phyloP scores from a whole-genome alignment of 2,113 vertebrate species.

The Daboia siamensis region DNA sequence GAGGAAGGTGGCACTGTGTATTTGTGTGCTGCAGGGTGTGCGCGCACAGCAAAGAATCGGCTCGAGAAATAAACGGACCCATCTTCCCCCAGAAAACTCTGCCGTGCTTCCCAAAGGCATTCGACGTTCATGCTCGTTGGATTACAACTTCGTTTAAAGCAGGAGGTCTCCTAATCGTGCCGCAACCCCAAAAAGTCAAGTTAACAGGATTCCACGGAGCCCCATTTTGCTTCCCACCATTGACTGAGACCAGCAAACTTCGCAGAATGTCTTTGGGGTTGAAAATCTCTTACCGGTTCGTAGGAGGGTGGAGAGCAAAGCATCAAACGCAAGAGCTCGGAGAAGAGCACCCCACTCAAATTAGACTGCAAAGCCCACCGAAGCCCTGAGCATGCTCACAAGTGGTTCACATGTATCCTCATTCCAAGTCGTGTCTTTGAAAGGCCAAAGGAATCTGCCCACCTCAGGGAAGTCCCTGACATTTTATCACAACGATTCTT shows the following conservation, averaged over 20 bases:
- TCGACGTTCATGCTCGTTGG: background rate
- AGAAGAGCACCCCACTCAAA: background rate
- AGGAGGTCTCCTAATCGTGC: background rate
- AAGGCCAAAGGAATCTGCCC: background rate
- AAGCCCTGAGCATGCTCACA: background rate
- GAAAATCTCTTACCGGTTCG: background rate
- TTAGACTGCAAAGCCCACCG: background rate
- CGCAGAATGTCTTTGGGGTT: background rate
- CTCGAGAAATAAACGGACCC: background rate
- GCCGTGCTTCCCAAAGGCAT: background rate
- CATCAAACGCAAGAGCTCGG: no score
- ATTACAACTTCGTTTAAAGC: background rate
- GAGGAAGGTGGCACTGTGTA: background rate
- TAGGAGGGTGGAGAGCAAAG: background rate
- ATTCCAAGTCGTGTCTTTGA: background rate
- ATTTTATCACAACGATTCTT: background rate
- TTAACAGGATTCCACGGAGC: background rate
- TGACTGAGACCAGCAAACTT: background rate
- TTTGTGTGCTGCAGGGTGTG: background rate
- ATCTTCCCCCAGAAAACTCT: background rate
- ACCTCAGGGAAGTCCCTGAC: background rate
- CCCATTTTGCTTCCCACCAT: background rate
- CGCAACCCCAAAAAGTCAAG: background rate
- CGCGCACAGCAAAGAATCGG: background rate
- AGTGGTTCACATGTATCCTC: background rate